A percentile compares a stretch with the other conserved stretches of the same genome.
Evolutionary conservation across 2,113 vertebrate species (phyloP).

Genomic region (Lepisosteus oculatus): DNA sequence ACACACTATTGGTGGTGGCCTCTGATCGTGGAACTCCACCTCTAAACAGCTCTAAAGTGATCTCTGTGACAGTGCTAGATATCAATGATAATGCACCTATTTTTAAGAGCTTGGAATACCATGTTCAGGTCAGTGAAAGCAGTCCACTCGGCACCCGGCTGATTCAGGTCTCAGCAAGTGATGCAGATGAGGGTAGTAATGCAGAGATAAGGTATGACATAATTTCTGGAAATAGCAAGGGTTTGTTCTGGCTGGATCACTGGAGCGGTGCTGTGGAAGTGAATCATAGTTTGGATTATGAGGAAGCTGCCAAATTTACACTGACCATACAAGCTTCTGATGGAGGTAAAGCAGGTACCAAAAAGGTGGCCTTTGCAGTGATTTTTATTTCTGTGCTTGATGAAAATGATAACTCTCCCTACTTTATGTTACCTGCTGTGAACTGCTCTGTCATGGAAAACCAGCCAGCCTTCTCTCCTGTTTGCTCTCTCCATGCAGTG

Average conservation of each 20-base stretch:
- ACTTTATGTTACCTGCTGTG: slow-evolving; percentile 74
- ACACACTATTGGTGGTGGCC: slow-evolving; percentile 72
- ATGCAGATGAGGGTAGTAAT: slow-evolving; percentile 71
- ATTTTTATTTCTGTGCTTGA: slow-evolving; percentile 74
- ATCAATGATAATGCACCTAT: slow-evolving; percentile 80
- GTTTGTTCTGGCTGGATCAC: slow-evolving; percentile 67
- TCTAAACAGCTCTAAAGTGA: slow-evolving; percentile 65
- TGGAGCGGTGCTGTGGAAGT: slow-evolving; percentile 73
- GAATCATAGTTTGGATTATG: slow-evolving; percentile 76
- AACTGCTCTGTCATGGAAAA: slow-evolving; percentile 79
- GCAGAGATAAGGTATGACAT: slow-evolving; percentile 72
- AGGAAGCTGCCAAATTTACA: slow-evolving; percentile 69
- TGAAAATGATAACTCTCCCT: slow-evolving; percentile 83
- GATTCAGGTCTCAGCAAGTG: slow-evolving; percentile 68
- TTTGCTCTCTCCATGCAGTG: slow-evolving; percentile 75
- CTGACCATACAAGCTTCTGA: slow-evolving; percentile 78
- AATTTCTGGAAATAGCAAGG: slow-evolving; percentile 76
- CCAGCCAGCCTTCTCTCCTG: slow-evolving; percentile 68
- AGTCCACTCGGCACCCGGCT: slow-evolving; percentile 64
- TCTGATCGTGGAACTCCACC: slow-evolving; percentile 70
- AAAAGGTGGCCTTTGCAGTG: slow-evolving; percentile 70
- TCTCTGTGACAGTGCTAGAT: slow-evolving; percentile 78
- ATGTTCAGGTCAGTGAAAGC: slow-evolving; percentile 72
- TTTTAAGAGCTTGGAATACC: slow-evolving; percentile 71
- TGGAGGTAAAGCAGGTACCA: slow-evolving; percentile 48